Conservation (phyloP, 2,113 vertebrate species). For the Oreotrochilus melanogaster region DNA sequence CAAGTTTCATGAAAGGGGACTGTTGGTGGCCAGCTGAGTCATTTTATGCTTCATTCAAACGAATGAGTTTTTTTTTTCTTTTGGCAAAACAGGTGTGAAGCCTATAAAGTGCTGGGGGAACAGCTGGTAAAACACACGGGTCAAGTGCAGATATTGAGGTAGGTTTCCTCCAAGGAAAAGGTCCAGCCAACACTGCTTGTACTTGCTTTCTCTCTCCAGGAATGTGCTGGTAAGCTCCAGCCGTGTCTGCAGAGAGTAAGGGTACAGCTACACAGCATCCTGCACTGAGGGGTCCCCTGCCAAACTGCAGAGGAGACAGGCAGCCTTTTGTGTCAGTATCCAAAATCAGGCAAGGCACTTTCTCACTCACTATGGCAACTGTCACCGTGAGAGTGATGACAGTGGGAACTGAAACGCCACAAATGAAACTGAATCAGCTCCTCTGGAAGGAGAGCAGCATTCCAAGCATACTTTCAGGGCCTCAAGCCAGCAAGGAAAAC, state of each 20-base stretch:
- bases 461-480: slow-evolving; percentile 73
- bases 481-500: slow-evolving; percentile 29
- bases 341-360: slow-evolving; percentile 56
- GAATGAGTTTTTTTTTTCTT: not conserved
- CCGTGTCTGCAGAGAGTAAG: not conserved
- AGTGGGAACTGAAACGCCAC: slow-evolving; percentile 64
- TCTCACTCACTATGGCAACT: slow-evolving; percentile 74
- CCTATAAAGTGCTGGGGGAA: not conserved
- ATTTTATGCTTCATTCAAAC: not conserved
- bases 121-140: slow-evolving; percentile 54
- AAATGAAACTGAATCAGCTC: slow-evolving; percentile 69
- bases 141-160: not conserved
- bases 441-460: slow-evolving; percentile 71
- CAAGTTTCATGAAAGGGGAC: not conserved
- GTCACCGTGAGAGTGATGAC: slow-evolving; percentile 63
- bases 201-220: slow-evolving; percentile 33
- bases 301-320: slow-evolving; percentile 69
- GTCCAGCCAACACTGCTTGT: not conserved
- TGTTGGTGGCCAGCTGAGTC: not conserved
- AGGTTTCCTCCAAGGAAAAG: slow-evolving; percentile 12
- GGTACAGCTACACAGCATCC: slow-evolving; percentile 52
- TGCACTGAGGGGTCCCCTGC: slow-evolving; percentile 32
- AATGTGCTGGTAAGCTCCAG: slow-evolving; percentile 20
- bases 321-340: slow-evolving; percentile 66
- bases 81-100: slow-evolving; percentile 49